Evolutionary conservation across 2,888 invertebrate genomes (phyloP).

Genomic region (Nomada lathburiana): DNA sequence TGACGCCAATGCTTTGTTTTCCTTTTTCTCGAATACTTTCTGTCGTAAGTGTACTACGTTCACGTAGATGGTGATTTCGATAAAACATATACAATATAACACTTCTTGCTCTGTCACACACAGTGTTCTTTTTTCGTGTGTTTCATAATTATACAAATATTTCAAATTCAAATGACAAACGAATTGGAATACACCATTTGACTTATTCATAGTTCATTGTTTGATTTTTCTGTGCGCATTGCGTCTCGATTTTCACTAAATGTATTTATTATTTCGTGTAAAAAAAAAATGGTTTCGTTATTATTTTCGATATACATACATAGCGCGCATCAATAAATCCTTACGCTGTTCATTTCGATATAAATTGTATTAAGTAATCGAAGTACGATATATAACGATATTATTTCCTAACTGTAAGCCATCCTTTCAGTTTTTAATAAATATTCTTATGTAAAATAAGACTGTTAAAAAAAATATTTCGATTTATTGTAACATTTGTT

Average conservation of each 20-base stretch:
- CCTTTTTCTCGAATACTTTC: slow-evolving; percentile 43
- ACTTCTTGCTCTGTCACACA: background rate
- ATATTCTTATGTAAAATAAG: background rate
- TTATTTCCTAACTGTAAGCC: background rate
- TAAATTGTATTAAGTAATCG: slow-evolving; percentile 20
- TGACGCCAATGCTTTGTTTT: slow-evolving; percentile 69
- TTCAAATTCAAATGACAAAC: slow-evolving; percentile 7
- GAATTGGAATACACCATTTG: background rate
- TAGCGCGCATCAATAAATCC: slow-evolving; percentile 29
- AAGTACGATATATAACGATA: background rate
- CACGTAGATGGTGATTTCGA: slow-evolving; percentile 27
- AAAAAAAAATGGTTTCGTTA: background rate
- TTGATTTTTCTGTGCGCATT: background rate
- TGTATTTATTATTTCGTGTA: slow-evolving; percentile 8
- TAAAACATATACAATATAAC: slow-evolving; percentile 19
- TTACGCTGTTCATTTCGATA: slow-evolving; percentile 21
- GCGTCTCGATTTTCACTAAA: slow-evolving; percentile 10
- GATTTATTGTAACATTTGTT: slow-evolving; percentile 4
- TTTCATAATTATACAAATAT: slow-evolving; percentile 11
- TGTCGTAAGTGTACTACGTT: slow-evolving; percentile 33
- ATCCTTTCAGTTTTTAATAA: background rate
- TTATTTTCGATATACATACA: slow-evolving; percentile 7
- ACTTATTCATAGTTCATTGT: background rate
- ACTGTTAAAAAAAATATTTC: background rate
- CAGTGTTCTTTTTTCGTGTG: background rate